Evolutionary conservation across 2,797 vertebrate species (phyloP), one percentile per base, ranked within the genome.

Genomic region (Tragopan temminckii): DNA sequence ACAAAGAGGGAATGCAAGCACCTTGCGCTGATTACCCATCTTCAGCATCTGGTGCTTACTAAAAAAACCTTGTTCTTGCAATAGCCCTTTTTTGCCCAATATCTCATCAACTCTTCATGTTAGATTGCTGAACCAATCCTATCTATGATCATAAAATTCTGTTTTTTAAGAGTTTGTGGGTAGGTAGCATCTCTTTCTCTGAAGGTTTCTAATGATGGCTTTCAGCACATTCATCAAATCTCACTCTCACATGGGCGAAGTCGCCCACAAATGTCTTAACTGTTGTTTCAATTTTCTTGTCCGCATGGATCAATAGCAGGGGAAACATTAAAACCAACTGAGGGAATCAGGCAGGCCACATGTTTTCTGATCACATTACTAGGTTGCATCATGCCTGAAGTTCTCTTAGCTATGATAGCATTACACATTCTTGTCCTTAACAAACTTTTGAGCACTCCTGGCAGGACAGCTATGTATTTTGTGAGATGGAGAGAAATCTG

Each of bases 21-120:
- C 1, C 8, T 36, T 58, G 25, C 33, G 46, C 7, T 58, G 58
- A 64, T 67, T 82, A 57, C 76, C 57, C 27, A 36, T 50, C 43
- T 89, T 61, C 69, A 85, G 42, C 17, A 69, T 6, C 13, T 58
- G 42, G 3, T 15, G 35, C 21, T 43, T 33, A n/a, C 79, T 4
- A 63, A 67, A 67, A 67, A 63, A 90, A 90, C 29, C 10, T 50
- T 69, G 3, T 50, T 80, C 46, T 69, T 76, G 33, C 25, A 88
- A 12, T 35, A 33, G 0, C 1, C 6, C 3, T 0, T 63, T 69
- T 80, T 43, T 57, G 11, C 27, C 16, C 17, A 8, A 29, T 17
- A 4, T 61, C 23, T 11, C 50, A 3, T 6, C 25, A 72, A 59
- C 25, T 6, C 10, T 85, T 72, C 55, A 63, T 18, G 6, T 62